These are phyloP conservation scores for Ptyas mucosa DNA, from an alignment of 2,113 vertebrate species.

Conservation along the genomic window DNA sequence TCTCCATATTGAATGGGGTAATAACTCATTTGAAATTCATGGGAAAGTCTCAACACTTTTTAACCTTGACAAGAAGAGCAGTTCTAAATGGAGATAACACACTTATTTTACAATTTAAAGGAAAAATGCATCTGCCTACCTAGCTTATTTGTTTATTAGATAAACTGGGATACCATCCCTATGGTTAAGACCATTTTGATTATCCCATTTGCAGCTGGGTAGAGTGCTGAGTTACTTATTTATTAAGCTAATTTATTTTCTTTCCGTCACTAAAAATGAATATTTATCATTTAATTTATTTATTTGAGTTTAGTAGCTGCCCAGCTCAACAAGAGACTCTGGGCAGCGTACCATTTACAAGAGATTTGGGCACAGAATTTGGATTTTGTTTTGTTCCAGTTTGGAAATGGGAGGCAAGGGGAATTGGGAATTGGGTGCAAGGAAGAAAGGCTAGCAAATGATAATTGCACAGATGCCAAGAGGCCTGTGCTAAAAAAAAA, in stretches of 20 bases:
- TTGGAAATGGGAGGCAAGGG: background rate
- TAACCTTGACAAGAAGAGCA: background rate
- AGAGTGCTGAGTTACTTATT: background rate
- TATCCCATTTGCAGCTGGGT: background rate
- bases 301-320: background rate
- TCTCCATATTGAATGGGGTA: conserved; percentile 9
- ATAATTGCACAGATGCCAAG: background rate
- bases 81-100: background rate
- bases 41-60: background rate
- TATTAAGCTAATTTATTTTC: background rate
- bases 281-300: background rate
- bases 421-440: background rate
- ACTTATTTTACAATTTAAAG: background rate
- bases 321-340: background rate
- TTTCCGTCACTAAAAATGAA: background rate
- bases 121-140: background rate
- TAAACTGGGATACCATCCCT: background rate
- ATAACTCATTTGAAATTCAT: conserved; percentile 7
- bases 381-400: background rate
- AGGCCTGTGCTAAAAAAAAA: background rate
- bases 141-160: background rate
- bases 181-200: background rate
- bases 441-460: background rate
- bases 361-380: background rate
- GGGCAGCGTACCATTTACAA: background rate